Percentiles rank a stretch among this genome's conserved stretches.
phyloP scores from a whole-genome alignment of 2,113 vertebrate genomes.

The Acanthochromis polyacanthus region DNA sequence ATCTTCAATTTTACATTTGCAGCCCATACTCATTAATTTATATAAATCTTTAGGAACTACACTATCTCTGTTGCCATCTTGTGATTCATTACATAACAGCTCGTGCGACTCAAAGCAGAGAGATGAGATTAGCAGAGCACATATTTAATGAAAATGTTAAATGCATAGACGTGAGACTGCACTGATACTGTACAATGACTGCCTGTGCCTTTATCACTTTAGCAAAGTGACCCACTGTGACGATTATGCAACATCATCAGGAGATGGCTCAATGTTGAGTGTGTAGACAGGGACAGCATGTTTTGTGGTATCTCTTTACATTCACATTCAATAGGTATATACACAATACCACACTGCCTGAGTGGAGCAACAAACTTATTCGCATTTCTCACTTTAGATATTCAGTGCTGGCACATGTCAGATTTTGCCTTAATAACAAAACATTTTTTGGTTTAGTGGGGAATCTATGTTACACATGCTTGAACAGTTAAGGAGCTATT shows the following conservation, averaged over 20 bases:
- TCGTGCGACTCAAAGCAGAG: slow-evolving; percentile 17
- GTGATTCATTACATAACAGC: slow-evolving; percentile 46
- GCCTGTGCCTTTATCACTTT: slow-evolving; percentile 60
- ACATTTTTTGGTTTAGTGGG: not conserved
- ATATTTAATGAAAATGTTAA: slow-evolving; percentile 62
- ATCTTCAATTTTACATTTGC: not conserved
- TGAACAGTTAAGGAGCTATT: not conserved
- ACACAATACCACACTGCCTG: not conserved
- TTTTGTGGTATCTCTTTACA: slow-evolving; percentile 45
- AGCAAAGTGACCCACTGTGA: slow-evolving; percentile 63
- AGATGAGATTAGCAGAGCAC: slow-evolving; percentile 39
- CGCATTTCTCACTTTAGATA: not conserved
- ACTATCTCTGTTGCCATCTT: slow-evolving; percentile 35
- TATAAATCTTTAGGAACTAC: not conserved
- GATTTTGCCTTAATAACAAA: not conserved
- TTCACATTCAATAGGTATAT: slow-evolving; percentile 18
- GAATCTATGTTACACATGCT: not conserved
- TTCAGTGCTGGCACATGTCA: not conserved
- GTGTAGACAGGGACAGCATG: slow-evolving; percentile 43
- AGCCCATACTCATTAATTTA: not conserved
- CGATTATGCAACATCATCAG: slow-evolving; percentile 76
- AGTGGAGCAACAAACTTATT: not conserved
- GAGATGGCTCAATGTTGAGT: slow-evolving; percentile 61
- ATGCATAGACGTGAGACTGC: slow-evolving; percentile 12
- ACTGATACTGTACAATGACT: slow-evolving; percentile 26